Conservation (phyloP, 2,797 vertebrate species). For the Poecilia gillii region DNA sequence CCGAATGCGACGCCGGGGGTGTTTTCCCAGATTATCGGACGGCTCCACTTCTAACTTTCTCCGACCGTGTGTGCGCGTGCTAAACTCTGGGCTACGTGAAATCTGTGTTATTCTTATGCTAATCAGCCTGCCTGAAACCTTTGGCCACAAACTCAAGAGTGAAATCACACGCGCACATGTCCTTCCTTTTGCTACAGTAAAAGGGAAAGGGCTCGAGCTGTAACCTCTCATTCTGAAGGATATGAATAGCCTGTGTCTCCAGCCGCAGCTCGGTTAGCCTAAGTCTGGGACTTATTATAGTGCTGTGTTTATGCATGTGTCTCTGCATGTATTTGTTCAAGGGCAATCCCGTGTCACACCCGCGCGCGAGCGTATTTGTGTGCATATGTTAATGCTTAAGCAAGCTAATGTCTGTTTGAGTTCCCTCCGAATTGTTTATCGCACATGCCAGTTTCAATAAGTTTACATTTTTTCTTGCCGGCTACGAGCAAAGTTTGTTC, state of each 20-base stretch:
- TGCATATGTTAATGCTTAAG: conserved; percentile 70
- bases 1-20: conserved; percentile 43
- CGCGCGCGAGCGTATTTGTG: conserved; percentile 44
- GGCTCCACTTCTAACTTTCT: conserved; percentile 50
- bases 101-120: conserved; percentile 50
- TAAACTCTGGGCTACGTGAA: conserved; percentile 45
- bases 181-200: conserved; percentile 61
- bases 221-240: conserved; percentile 83
- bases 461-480: conserved; percentile 61
- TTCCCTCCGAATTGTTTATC: conserved; percentile 59
- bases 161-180: conserved; percentile 43
- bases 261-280: conserved; percentile 81
- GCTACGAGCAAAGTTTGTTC: conserved; percentile 66
- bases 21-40: conserved; percentile 53
- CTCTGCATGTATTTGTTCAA: conserved; percentile 73
- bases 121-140: conserved; percentile 53
- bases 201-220: conserved; percentile 66
- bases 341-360: conserved; percentile 60
- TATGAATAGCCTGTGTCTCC: conserved; percentile 84
- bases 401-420: conserved; percentile 62
- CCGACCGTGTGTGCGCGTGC: conserved; percentile 30
- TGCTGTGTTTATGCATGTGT: conserved; percentile 76
- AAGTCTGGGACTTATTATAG: conserved; percentile 86
- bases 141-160: conserved; percentile 36
- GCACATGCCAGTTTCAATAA: conserved; percentile 65